Conservation (phyloP, 2,797 vertebrate genomes). For the Coranthus polyacanthus region DNA sequence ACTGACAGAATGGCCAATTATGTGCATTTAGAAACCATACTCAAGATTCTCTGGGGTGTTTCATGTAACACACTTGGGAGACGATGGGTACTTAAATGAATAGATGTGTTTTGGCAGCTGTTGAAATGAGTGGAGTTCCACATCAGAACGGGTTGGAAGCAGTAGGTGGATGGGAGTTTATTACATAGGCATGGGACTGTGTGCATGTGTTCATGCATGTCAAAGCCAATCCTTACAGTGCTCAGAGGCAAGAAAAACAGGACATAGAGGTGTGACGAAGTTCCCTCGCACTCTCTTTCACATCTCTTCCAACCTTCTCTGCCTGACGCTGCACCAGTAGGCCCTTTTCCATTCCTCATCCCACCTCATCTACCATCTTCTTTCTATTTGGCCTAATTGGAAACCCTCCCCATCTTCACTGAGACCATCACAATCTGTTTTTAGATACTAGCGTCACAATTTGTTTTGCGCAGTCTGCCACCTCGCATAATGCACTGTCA, state of each 20-base stretch:
- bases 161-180: constrained; percentile 41
- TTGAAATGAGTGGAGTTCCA: constrained; percentile 33
- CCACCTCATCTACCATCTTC: background rate
- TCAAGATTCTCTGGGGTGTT: constrained; percentile 25
- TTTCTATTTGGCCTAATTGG: constrained; percentile 41
- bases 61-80: constrained; percentile 22
- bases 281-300: too few relatives aligned
- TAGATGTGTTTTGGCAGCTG: constrained; percentile 53
- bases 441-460: constrained; percentile 32
- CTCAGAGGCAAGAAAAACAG: constrained; percentile 2
- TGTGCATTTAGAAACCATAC: constrained; percentile 38
- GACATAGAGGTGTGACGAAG: constrained; percentile 6
- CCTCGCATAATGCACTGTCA: constrained; percentile 53
- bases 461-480: constrained; percentile 39
- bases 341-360: background rate
- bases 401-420: constrained; percentile 15
- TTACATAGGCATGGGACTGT: constrained; percentile 17
- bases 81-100: constrained; percentile 25
- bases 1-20: constrained; percentile 36
- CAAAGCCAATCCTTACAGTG: constrained; percentile 29
- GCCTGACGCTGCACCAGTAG: background rate
- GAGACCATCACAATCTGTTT: constrained; percentile 41
- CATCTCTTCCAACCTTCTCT: constrained; percentile 1
- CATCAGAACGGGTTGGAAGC: constrained; percentile 25
- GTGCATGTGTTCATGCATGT: constrained; percentile 40